Evolutionary conservation across 2,888 invertebrate genomes (phyloP), one percentile per base, ranked within the genome.

Genomic region (Lacanobia wlatinum): DNA sequence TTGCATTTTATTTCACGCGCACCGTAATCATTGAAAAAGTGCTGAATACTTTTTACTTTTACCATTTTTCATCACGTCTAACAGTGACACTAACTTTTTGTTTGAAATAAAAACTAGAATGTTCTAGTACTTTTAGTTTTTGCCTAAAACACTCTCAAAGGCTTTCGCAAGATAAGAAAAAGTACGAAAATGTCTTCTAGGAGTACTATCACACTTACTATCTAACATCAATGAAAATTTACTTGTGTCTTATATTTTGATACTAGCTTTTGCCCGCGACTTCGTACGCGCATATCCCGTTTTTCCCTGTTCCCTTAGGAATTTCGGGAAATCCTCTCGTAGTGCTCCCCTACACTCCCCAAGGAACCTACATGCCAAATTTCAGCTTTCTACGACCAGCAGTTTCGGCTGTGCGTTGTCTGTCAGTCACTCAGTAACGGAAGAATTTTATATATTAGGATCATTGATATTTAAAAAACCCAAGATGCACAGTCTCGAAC

Each of bases 1-100:
- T 46, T 74, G 0, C 28, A 16, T 53, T 34, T 61, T 74, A 10
- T 75, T 46, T 46, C 28, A 62, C 40, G 50, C 7, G 21, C 40
- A 0, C 23, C 12, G 23, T 68, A 9, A 34, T 23, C 38, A 28
- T 21, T 21, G 43, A 58, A 61, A 61, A 52, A 38, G 18, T 40
- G n/a, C 21, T 50, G 60, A 56, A 58, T 18, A 52, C n/a, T 43
- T 59, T 62, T 62, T 14, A 23, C 23, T 14, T 48, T 56, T 6
- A 7, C 6, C 8, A 58, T 68, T 46, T 65, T 43, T 43, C 43
- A 43, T 76, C 21, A 28, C 23, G 18, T 40, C 21, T 46, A 23
- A 2, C 16, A 16, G 10, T 21, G 9, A 10, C 23, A 38, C 18
- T 23, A 21, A 28, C 12, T 28, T 40, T 70, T 59, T 34, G 18